Conservation (phyloP, 2,888 invertebrate genomes). For the Hetaerina titia region DNA sequence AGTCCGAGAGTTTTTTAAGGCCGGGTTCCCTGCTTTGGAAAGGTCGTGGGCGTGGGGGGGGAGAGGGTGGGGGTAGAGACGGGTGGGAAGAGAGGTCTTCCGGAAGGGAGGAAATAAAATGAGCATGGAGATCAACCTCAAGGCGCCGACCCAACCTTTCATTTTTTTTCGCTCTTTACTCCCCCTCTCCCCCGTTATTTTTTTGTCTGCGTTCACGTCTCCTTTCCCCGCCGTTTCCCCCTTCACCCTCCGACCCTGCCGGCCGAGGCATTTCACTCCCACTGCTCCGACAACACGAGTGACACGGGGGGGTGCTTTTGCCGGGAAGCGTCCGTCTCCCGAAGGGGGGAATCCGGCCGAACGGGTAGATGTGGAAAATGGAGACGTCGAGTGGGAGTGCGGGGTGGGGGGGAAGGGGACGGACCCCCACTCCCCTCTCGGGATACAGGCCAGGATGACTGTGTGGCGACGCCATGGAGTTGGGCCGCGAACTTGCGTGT, state of each 20-base stretch:
- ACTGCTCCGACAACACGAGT: background rate
- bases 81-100: background rate
- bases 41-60: background rate
- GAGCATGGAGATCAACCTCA: conserved; percentile 1
- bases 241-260: background rate
- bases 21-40: background rate
- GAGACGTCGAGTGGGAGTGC: background rate
- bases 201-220: background rate
- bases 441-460: background rate
- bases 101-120: conserved; percentile 9
- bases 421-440: background rate
- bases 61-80: background rate
- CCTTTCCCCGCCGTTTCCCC: background rate
- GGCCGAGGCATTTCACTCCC: background rate
- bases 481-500: background rate
- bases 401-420: too few relatives aligned
- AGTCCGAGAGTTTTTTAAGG: background rate
- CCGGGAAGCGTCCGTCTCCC: background rate
- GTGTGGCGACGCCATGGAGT: background rate
- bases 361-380: background rate
- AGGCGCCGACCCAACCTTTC: background rate
- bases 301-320: background rate
- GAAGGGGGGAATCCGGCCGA: background rate
- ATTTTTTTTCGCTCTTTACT: background rate
- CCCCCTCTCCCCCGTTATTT: background rate